Conservation (phyloP, 2,888 invertebrate genomes). For the Piscicola geometra region DNA sequence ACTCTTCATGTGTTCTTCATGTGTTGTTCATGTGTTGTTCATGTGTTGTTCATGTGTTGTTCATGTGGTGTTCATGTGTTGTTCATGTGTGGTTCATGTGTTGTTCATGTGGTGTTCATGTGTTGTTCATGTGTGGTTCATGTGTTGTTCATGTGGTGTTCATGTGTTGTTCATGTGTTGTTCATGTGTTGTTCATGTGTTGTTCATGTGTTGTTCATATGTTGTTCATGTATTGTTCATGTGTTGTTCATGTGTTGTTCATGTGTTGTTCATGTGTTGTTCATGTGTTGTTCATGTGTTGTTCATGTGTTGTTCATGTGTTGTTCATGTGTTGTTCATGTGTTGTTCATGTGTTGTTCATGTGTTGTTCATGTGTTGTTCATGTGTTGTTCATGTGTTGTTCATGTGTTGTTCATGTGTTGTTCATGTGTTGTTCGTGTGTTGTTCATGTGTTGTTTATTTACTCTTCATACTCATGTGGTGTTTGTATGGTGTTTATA, state of each 20-base stretch:
- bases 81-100: neutral
- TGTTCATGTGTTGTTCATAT: conserved; percentile 2
- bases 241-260: neutral
- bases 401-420: no score
- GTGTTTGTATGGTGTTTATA: no score
- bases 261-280: neutral
- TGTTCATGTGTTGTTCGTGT: no score
- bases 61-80: no score
- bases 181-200: conserved; percentile 5
- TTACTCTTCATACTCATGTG: no score
- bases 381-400: no score
- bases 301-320: no score
- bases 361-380: no score
- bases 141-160: neutral
- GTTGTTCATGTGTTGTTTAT: no score
- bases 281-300: neutral
- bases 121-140: neutral
- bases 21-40: conserved; percentile 4
- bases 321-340: no score
- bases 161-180: neutral
- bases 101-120: neutral
- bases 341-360: no score
- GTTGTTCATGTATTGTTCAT: conserved; percentile 8
- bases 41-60: neutral
- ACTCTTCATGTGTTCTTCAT: neutral